Base-by-base conservation (phyloP, 2,888 invertebrate genomes). In the Parapristionchus giblindavisi region DNA sequence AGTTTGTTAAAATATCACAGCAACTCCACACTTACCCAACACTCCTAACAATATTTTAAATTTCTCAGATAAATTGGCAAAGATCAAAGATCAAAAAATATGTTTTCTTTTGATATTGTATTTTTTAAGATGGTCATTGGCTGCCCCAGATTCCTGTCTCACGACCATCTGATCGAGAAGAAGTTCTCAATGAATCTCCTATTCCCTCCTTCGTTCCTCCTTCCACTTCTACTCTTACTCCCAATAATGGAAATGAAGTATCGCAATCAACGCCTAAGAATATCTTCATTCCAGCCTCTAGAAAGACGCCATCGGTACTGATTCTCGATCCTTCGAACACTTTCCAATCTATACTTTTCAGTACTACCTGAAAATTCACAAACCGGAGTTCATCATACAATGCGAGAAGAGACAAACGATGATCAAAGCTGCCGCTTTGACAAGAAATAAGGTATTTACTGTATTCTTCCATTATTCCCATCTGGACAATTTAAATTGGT, bases 351-450 rank as follows among this genome's bases (percentile, higher is more conserved):
- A 8, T 43, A 24, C 4, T 1, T 70, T 71, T 3, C 56, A 71
- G 70, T 71, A 71, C 70, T 71, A 56, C 70, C 70, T 71, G 27
- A 71, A 71, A 40, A 54, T 32, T 36, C 54, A 71, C 40, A 54
- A 56, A 3, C 70, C 70, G 17, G 70, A 71, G 56, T 71, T 71
- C 70, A 71, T 71, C 56, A 2, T 21, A n/a, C 54, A 40, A 17
- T 71, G 70, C 29, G 56, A 71, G 36, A 32, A 36, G 40, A 24
- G 70, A 32, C 70, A 71, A 38, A 71, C 56, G 4, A 56, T 56
- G 8, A 71, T 71, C 54, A 71, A 71, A 56, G 70, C 40, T 6
- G 70, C 70, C 21, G 54, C 70, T 6, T 38, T 56, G 21, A 48
- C 70, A 3, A 32, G 70, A 71, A 32, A 36, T 3, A 71, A 29